Evolutionary conservation across 2,113 vertebrate genomes (phyloP).

Genomic region (Actinemys pallida): DNA sequence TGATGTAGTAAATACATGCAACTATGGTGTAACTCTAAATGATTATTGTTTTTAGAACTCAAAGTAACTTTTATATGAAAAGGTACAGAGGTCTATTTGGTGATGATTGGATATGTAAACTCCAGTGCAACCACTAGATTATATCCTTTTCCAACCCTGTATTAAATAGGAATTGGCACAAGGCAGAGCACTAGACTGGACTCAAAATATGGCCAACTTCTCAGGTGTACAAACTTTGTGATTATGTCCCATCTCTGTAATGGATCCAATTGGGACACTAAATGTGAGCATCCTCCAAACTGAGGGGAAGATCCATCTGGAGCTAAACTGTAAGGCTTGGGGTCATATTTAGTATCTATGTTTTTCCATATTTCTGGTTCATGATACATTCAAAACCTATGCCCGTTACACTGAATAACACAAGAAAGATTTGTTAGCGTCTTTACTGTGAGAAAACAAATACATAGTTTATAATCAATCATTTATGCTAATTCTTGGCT

Average conservation of each 20-base stretch:
- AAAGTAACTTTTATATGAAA: background rate
- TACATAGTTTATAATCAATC: background rate
- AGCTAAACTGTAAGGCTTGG: background rate
- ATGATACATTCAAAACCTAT: background rate
- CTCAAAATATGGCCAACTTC: background rate
- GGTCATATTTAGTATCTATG: background rate
- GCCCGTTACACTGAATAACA: background rate
- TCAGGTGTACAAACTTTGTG: background rate
- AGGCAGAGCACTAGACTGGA: background rate
- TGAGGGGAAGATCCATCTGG: background rate
- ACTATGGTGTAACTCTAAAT: background rate
- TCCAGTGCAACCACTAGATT: background rate
- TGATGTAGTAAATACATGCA: fast-evolving
- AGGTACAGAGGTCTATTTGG: background rate
- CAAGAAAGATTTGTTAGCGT: background rate
- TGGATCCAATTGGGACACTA: background rate
- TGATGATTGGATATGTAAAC: background rate
- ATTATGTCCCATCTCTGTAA: background rate
- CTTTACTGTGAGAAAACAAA: background rate
- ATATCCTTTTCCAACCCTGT: background rate
- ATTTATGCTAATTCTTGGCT: too few relatives aligned
- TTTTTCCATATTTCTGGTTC: background rate
- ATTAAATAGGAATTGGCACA: background rate
- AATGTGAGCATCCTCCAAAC: background rate
- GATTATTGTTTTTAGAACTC: background rate